Base-by-base conservation (phyloP, 2,113 vertebrate genomes). In the Rhineura floridana region DNA sequence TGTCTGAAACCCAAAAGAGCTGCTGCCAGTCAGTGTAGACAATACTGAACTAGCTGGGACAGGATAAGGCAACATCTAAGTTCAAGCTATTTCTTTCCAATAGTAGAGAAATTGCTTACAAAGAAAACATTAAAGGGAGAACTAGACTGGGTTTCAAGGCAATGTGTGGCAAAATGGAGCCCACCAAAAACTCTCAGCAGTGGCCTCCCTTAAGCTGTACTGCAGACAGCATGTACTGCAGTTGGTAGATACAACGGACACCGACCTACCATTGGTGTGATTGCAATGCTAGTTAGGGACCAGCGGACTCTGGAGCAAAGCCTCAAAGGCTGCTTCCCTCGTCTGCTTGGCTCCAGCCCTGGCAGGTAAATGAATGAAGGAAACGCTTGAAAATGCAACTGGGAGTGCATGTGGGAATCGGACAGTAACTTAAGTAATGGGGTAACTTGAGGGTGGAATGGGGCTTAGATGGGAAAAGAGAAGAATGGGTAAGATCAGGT, bases 401-500 rank as follows among this genome's bases (percentile, higher is more conserved):
- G 80, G 87, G 94, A 91, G 84, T 17, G 81, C 36, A 86, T 42
- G 85, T 90, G 90, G 90, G 93, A 95, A 93, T 90, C n/a, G 50
- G 69, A 91, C 88, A 28, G 30, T 78, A 94, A 95, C 95, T 59
- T 93, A 94, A 92, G 92, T 92, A 89, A 4, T 52, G 78, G 88
- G 77, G 87, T 73, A 88, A 91, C 88, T 52, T 65, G 86, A 88
- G 89, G 90, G 13, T 65, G 86, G 86, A 81, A 75, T 4, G 39
- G 88, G 84, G 80, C 62, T 84, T 72, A 91, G 92, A 93, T 48
- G 84, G 17, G 88, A 89, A 78, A 88, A 88, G 87, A 90, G 90
- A 93, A 92, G 85, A 19, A 6, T 39, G 91, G 89, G 90, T 91
- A 94, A 93, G 93, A 95, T 93, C 87, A 36, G 87, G 94, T 94